phyloP scores from a whole-genome alignment of 2,888 invertebrate species.

The Colostygia pectinataria region DNA sequence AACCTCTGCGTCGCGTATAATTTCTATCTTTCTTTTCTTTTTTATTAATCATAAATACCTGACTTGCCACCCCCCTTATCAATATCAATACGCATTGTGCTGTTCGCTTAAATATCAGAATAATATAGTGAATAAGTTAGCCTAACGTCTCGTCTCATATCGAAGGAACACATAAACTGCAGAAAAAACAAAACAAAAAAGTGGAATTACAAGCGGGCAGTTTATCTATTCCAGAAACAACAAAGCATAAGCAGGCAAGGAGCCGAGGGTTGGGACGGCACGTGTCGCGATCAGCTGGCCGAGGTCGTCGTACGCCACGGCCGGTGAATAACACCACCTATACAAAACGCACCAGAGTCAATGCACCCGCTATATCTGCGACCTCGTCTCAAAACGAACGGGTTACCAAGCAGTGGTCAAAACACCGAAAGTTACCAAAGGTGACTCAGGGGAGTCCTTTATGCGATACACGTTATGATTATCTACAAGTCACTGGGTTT shows the following conservation, averaged over 20 bases:
- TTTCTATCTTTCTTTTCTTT: too few relatives aligned
- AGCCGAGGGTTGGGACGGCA: constrained; percentile 41
- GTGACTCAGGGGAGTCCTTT: constrained; percentile 25
- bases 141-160: too few relatives aligned
- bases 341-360: constrained; percentile 47
- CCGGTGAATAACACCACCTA: constrained; percentile 51
- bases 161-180: too few relatives aligned
- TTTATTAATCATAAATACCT: too few relatives aligned
- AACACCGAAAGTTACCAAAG: constrained; percentile 8
- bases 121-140: too few relatives aligned
- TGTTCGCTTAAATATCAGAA: too few relatives aligned
- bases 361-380: constrained; percentile 32
- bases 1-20: too few relatives aligned
- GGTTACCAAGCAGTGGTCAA: constrained; percentile 37
- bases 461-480: constrained; percentile 4
- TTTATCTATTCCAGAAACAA: constrained; percentile 32
- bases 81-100: too few relatives aligned
- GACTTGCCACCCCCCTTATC: too few relatives aligned
- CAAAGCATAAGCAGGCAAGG: constrained; percentile 18
- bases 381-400: constrained; percentile 38
- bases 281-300: constrained; percentile 59
- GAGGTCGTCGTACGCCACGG: constrained; percentile 52
- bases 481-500: background rate
- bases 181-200: too few relatives aligned
- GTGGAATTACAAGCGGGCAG: constrained; percentile 13